Base-by-base conservation (phyloP, 2,113 vertebrate genomes). In the Eurypyga helias region DNA sequence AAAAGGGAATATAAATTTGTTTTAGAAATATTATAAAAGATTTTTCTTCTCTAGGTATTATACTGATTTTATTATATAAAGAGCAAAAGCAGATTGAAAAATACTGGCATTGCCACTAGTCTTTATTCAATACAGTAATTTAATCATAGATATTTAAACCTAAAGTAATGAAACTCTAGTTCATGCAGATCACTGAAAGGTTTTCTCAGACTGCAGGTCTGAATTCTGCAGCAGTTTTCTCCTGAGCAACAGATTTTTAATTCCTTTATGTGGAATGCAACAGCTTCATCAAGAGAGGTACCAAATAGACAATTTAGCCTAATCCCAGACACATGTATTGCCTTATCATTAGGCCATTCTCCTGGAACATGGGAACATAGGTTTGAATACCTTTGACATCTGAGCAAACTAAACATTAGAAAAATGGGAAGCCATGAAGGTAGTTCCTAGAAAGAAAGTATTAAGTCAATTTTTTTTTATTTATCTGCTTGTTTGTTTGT, bases 31-130 rank as follows among this genome's bases (percentile, higher is more conserved):
- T 67, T 78, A 51, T 7, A 69, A 14, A 29, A 28, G 46, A 31
- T 38, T 41, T 84, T 83, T 89, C n/a, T 91, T 91, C 31, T 85
- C 20, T 48, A 81, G 36, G 7, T 70, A 66, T 86, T 86, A 58
- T 34, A 80, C 2, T 18, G 36, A 33, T 86, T 94, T 93, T 90
- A 70, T 66, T 65, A 70, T 11, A 71, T 38, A 69, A 83, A 85
- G 43, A 90, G 4, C 58, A 87, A 95, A 93, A 85, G 67, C 18
- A 94, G 28, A 88, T 62, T 66, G 62, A 92, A 93, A 94, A 80
- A 93, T 55, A 88, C 20, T 77, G 48, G 26, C 2, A 1, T 88
- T 86, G 58, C 21, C 55, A 77, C 16, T 89, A 24, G 17, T 64
- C 12, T 83, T 89, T 93, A 61, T 52, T 81, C 31, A 92, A 76